Percentiles rank a stretch among this genome's conserved stretches.
phyloP scores from a whole-genome alignment of 30 jellyfish, hydroid and myxozoan species.

The Aurelia aurita region DNA sequence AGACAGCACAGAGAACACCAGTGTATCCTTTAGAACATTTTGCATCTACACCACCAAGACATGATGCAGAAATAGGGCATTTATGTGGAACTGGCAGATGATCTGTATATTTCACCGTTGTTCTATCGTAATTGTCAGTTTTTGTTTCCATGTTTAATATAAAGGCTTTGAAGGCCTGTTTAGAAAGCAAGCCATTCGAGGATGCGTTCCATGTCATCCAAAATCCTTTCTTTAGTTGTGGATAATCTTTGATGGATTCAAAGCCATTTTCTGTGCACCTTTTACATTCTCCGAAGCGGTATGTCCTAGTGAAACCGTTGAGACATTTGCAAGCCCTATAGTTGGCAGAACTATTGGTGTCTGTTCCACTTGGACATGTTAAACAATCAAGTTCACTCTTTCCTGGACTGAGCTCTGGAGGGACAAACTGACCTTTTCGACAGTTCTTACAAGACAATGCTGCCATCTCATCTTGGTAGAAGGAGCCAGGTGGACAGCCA shows the following conservation, averaged over 20 bases:
- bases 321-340: constrained; percentile 59
- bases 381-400: constrained; percentile 44
- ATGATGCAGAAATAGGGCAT: constrained; percentile 57
- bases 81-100: constrained; percentile 38
- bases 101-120: background rate
- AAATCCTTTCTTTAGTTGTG: constrained; percentile 5
- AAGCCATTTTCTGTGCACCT: constrained; percentile 39
- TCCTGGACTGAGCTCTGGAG: constrained; percentile 50
- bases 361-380: constrained; percentile 70
- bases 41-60: constrained; percentile 68
- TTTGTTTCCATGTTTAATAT: constrained; percentile 24
- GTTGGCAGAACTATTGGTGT: constrained; percentile 41
- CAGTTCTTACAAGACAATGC: constrained; percentile 39
- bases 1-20: constrained; percentile 67
- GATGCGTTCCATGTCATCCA: constrained; percentile 58
- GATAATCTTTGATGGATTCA: constrained; percentile 39
- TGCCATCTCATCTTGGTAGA: constrained; percentile 56
- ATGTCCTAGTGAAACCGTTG: constrained; percentile 39
- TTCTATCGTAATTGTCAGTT: constrained; percentile 11
- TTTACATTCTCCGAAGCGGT: constrained; percentile 63
- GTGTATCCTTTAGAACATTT: constrained; percentile 41
- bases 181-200: background rate
- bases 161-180: constrained; percentile 12
- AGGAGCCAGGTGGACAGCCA: constrained; percentile 59
- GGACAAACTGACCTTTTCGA: constrained; percentile 60